Base-by-base conservation (phyloP, 2,888 invertebrate genomes). In the Ichneumon xanthorius region DNA sequence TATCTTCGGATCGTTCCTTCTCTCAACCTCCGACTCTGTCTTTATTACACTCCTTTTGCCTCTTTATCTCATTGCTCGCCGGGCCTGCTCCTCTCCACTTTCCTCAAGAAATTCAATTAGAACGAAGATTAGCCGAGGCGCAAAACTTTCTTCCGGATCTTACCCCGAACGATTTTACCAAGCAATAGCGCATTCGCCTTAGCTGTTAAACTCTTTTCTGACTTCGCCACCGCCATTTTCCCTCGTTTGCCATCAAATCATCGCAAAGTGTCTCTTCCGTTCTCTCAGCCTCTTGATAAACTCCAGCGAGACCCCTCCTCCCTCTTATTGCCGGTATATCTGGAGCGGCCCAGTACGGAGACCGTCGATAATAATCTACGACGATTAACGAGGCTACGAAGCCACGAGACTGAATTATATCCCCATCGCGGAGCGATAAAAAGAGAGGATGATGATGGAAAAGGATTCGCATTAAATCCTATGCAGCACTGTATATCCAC, bases 71-170 rank as follows among this genome's bases (percentile, higher is more conserved):
- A 53, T 55, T 82, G 48, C 75, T 50, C 50, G 70, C 22, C 65
- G 50, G 50, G 7, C 7, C 45, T 50, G 40, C 40, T 53, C n/a
- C 55, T 48, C 78, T 72, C 63, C 79, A 71, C 65, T 87, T 85
- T 70, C 40, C 33, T 79, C 76, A 87, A 88, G 90, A 90, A 90
- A 91, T 91, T 91, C 91, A 91, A 91, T 91, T 91, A 90, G 87
- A 80, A 79, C 75, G 68, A 77, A 86, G 88, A 90, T 89, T 89
- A 90, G 88, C 86, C 86, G 78, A 65, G 73, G 77, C 71, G 87
- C 72, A 83, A 87, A 89, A 85, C 87, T 90, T 90, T 88, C 71
- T 82, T 83, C 26, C 85, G 68, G 81, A 84, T 87, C 85, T 85
- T 84, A 70, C 65, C 79, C 58, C 77, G 45, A 53, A 86, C 81